Percentiles rank a stretch among this genome's conserved stretches.
Evolutionary conservation across 2,113 vertebrate species (phyloP).

Genomic region (human): DNA sequence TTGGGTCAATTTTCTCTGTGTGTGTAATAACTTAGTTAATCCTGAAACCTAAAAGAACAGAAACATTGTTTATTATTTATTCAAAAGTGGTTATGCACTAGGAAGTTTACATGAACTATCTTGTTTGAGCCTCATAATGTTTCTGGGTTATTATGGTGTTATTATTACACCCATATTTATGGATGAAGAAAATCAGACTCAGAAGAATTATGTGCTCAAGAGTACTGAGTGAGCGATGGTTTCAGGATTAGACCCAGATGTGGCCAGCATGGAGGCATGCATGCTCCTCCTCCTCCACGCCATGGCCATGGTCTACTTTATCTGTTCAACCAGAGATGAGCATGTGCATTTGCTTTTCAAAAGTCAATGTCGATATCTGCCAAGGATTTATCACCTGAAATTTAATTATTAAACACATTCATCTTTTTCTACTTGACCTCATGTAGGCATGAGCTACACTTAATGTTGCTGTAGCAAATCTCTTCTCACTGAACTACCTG

Average conservation of each 20-base stretch:
- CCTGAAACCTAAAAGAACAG: neutral
- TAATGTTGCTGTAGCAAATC: neutral
- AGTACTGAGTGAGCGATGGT: neutral
- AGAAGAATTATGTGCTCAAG: neutral
- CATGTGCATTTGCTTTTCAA: neutral
- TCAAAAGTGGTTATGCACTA: neutral
- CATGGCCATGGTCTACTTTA: neutral
- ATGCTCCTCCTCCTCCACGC: neutral
- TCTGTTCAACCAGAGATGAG: neutral
- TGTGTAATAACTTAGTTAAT: constrained; percentile 1
- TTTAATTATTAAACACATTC: constrained; percentile 31
- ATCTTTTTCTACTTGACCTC: constrained; percentile 23
- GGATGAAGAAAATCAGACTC: neutral
- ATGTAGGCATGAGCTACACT: neutral
- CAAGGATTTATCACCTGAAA: neutral
- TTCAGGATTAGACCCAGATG: neutral
- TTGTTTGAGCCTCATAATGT: neutral
- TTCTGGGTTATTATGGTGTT: neutral
- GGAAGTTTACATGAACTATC: neutral
- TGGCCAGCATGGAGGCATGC: neutral
- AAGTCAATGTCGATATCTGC: neutral
- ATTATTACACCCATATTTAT: neutral
- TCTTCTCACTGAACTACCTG: neutral
- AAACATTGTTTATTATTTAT: neutral
- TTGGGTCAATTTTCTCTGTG: neutral